phyloP scores from a whole-genome alignment of 2,797 vertebrate species.

The Molossus alvarezi region DNA sequence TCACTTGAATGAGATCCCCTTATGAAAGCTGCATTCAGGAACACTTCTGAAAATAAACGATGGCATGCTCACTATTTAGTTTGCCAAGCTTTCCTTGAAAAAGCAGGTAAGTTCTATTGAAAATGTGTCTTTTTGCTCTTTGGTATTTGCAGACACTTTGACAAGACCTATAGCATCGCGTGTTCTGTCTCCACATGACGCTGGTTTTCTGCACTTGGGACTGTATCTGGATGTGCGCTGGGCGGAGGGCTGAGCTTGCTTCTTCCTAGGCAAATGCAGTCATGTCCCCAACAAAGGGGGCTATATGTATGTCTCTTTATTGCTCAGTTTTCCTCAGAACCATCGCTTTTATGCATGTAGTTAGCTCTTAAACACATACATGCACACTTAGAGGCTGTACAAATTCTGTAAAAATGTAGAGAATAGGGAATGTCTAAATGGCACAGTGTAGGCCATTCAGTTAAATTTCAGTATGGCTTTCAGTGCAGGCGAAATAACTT shows the following conservation, averaged over 20 bases:
- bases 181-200: not conserved
- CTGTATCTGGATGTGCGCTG: not conserved
- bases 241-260: not conserved
- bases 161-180: not conserved
- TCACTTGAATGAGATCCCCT: constrained; percentile 46
- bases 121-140: not conserved
- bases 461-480: constrained; percentile 36
- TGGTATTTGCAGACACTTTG: not conserved
- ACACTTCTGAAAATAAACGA: constrained; percentile 65
- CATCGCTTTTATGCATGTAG: constrained; percentile 24
- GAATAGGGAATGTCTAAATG: not conserved
- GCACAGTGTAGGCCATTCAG: not conserved
- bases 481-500: not conserved
- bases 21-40: constrained; percentile 71
- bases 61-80: constrained; percentile 52
- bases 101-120: constrained; percentile 82
- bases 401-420: constrained; percentile 24
- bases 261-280: not conserved
- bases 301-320: not conserved
- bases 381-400: not conserved
- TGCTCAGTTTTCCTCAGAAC: constrained; percentile 25
- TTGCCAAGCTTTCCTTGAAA: constrained; percentile 79
- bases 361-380: constrained; percentile 31
- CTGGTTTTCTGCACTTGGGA: not conserved
- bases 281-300: not conserved